Conservation (phyloP, 2,797 vertebrate species). For the Cossypha polioptera region DNA sequence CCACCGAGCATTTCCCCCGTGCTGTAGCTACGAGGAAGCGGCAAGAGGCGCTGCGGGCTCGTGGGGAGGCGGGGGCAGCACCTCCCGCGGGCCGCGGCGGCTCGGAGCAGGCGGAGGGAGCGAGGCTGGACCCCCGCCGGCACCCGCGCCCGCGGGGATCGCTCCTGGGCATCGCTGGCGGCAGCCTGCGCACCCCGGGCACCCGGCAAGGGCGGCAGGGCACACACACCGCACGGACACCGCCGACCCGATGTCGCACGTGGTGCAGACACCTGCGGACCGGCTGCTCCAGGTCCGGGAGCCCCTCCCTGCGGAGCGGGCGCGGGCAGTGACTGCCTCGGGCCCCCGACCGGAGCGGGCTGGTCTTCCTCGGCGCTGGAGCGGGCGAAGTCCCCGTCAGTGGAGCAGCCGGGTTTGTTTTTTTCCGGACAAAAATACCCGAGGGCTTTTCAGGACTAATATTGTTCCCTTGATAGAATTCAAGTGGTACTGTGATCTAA, state of each 20-base stretch:
- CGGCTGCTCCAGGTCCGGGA: too few species aligned
- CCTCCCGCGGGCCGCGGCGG: background rate
- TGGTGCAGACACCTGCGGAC: too few species aligned
- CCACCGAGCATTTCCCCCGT: too few species aligned
- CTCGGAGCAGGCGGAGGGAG: too few species aligned
- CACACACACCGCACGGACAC: background rate
- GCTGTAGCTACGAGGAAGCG: background rate
- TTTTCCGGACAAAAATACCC: background rate
- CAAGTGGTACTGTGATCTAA: background rate
- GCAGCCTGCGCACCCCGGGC: background rate
- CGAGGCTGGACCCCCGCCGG: too few species aligned
- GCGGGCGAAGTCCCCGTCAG: background rate
- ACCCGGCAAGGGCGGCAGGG: background rate
- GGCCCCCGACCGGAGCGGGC: background rate
- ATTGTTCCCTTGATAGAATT: background rate
- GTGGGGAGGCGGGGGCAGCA: too few species aligned
- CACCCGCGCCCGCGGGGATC: too few species aligned
- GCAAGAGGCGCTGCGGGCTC: background rate
- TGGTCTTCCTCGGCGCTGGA: background rate
- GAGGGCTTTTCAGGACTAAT: background rate
- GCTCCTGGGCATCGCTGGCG: background rate
- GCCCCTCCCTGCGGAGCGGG: rapidly evolving
- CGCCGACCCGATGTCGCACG: too few species aligned
- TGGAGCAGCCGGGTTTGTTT: background rate
- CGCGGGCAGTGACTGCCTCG: background rate